phyloP scores from a whole-genome alignment of 1,140 invertebrate genomes.

The Telenomus remus region DNA sequence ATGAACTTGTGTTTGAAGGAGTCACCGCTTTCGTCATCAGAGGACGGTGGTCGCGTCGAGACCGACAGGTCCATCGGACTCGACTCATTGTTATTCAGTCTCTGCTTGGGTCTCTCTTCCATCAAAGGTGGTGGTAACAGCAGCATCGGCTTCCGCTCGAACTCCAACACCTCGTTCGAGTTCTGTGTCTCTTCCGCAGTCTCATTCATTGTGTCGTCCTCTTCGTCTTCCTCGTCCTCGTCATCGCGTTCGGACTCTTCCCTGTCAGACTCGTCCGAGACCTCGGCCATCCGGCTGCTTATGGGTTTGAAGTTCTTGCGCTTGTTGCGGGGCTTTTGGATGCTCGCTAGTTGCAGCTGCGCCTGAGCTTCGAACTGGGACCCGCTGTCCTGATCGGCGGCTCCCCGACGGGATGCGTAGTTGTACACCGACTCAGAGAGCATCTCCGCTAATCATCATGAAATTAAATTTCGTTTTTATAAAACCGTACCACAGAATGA shows the following conservation, averaged over 20 bases:
- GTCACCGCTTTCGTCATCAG: constrained; percentile 70
- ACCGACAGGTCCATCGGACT: constrained; percentile 74
- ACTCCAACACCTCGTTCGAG: constrained; percentile 67
- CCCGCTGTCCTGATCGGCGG: constrained; percentile 72
- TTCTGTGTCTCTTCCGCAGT: constrained; percentile 56
- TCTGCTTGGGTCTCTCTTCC: constrained; percentile 68
- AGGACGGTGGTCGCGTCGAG: constrained; percentile 70
- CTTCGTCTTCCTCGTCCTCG: constrained; percentile 65
- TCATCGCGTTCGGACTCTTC: constrained; percentile 63
- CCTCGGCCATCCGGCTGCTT: constrained; percentile 76
- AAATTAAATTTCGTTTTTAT: constrained; percentile 41
- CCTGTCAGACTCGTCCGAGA: constrained; percentile 71
- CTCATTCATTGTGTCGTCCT: constrained; percentile 63
- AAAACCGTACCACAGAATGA: constrained; percentile 10
- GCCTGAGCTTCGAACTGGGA: constrained; percentile 69
- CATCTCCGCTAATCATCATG: constrained; percentile 72
- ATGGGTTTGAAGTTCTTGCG: constrained; percentile 78
- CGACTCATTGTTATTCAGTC: constrained; percentile 72
- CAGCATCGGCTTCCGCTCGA: constrained; percentile 69
- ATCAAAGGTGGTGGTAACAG: constrained; percentile 36
- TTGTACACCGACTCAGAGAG: constrained; percentile 75
- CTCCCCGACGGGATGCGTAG: constrained; percentile 71
- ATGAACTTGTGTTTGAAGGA: constrained; percentile 73
- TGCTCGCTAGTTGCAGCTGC: constrained; percentile 70
- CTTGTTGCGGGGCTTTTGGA: constrained; percentile 76